Conservation (phyloP, 2,888 invertebrate species). For the Drosophila buzzatii region DNA sequence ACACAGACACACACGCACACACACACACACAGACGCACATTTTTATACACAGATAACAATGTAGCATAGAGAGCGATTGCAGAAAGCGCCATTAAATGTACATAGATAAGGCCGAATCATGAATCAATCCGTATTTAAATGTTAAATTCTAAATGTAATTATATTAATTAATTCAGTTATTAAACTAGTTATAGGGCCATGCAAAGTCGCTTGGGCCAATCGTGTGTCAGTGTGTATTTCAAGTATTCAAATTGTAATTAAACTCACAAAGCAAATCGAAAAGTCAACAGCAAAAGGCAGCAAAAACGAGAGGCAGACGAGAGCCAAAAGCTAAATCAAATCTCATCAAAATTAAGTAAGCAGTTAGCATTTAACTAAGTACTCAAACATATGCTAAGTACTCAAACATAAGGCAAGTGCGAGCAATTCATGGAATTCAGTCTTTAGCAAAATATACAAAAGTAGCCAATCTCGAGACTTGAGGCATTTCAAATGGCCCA, state of each 20-base stretch:
- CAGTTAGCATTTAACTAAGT: slow-evolving; percentile 7
- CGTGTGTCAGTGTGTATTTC: slow-evolving; percentile 30
- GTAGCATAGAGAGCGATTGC: slow-evolving; percentile 37
- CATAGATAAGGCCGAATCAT: slow-evolving; percentile 72
- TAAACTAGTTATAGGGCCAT: slow-evolving; percentile 45
- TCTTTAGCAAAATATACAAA: neutral
- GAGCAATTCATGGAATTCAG: slow-evolving; percentile 4
- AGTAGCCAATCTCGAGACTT: slow-evolving; percentile 2
- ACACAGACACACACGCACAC: slow-evolving; percentile 11
- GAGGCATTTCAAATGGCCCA: slow-evolving; percentile 1
- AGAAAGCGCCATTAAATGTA: slow-evolving; percentile 60
- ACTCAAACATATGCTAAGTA: slow-evolving; percentile 4
- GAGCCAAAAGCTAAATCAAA: slow-evolving; percentile 18
- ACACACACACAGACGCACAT: slow-evolving; percentile 21
- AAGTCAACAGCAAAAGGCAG: slow-evolving; percentile 2
- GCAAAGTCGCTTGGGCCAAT: slow-evolving; percentile 30
- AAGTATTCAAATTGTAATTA: slow-evolving; percentile 33
- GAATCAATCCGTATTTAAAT: slow-evolving; percentile 79
- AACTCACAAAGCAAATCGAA: slow-evolving; percentile 27
- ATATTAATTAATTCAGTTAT: slow-evolving; percentile 46
- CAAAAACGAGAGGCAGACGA: slow-evolving; percentile 1
- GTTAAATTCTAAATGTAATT: slow-evolving; percentile 67
- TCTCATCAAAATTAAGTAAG: slow-evolving; percentile 13
- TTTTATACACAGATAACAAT: slow-evolving; percentile 7
- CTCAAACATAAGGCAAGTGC: neutral